These are phyloP conservation scores for Tetramorium simillimum DNA, from an alignment of 1,140 invertebrate genomes.

Conservation along the genomic window DNA sequence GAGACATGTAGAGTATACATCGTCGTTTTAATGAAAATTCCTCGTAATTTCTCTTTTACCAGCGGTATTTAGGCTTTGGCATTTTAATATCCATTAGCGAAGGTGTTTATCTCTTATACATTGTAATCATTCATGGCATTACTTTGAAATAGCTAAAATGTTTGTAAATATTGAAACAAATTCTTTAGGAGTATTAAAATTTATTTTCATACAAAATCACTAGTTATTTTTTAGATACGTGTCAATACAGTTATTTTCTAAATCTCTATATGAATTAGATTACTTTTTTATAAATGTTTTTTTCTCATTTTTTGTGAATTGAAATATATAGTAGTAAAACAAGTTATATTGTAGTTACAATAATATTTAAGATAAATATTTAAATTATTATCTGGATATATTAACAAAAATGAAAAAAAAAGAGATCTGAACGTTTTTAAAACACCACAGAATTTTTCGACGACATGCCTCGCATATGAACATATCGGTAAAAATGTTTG, in stretches of 20 bases:
- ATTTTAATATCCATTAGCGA: background rate
- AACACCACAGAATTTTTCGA: slow-evolving; percentile 13
- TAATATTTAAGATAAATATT: background rate
- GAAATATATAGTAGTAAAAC: background rate
- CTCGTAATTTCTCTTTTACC: slow-evolving; percentile 1
- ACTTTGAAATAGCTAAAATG: background rate
- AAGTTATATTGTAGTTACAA: background rate
- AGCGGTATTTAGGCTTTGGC: slow-evolving; percentile 7
- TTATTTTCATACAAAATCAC: background rate
- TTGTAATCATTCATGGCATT: slow-evolving; percentile 20
- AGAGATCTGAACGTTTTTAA: background rate
- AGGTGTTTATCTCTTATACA: background rate
- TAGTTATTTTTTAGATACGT: background rate
- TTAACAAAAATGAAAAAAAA: background rate
- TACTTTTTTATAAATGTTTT: background rate
- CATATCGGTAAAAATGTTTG: slow-evolving; percentile 21
- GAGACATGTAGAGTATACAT: no score
- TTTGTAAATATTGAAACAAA: background rate
- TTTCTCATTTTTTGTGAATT: background rate
- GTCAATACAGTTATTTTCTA: background rate
- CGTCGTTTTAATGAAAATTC: slow-evolving; percentile 15
- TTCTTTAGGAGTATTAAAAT: background rate
- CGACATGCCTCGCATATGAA: slow-evolving; percentile 9
- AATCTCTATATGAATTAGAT: background rate
- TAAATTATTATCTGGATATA: background rate